Evolutionary conservation across 2,113 vertebrate species (phyloP).

Genomic region (Xenopus tropicalis): UCB_Xtro_10.0 CM004451.2:55097501-55098000

Average conservation of each 20-base stretch:
- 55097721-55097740: slow-evolving; percentile 78
- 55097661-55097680: slow-evolving; percentile 63
- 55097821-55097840: slow-evolving; percentile 53
- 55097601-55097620: too few species aligned
- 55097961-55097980: slow-evolving; percentile 48
- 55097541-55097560: too few species aligned
- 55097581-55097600: too few species aligned
- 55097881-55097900: slow-evolving; percentile 49
- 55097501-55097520: too few species aligned
- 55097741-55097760: slow-evolving; percentile 40
- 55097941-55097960: slow-evolving; percentile 49
- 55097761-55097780: slow-evolving; percentile 25
- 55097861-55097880: slow-evolving; percentile 44
- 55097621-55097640: too few species aligned
- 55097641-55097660: too few species aligned
- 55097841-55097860: slow-evolving; percentile 49
- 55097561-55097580: too few species aligned
- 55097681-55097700: slow-evolving; percentile 89
- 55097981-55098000: slow-evolving; percentile 46
- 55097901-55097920: background rate
- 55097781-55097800: slow-evolving; percentile 35
- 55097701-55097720: slow-evolving; percentile 81
- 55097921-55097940: slow-evolving; percentile 32
- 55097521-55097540: too few species aligned
- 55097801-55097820: slow-evolving; percentile 45